Conservation (phyloP, 2,797 vertebrate genomes). For the Channallabes apus region DNA sequence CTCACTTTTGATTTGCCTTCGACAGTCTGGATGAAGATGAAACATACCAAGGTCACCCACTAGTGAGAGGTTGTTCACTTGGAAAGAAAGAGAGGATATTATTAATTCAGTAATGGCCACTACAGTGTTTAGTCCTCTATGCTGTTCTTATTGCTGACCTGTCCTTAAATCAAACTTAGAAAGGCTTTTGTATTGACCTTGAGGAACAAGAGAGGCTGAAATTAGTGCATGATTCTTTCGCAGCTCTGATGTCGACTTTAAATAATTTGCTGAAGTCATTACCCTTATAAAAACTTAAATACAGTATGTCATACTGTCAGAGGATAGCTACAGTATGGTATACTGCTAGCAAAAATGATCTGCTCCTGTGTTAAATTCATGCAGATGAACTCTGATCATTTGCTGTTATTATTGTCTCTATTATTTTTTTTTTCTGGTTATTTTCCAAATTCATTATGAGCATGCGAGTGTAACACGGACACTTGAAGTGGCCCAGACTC, state of each 20-base stretch:
- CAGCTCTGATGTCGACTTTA: not conserved
- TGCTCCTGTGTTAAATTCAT: not conserved
- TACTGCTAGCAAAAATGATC: not conserved
- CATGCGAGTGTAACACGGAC: constrained; percentile 11
- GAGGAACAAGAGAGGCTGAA: constrained; percentile 4
- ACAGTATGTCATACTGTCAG: not conserved
- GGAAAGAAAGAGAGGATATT: not conserved
- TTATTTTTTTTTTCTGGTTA: not conserved
- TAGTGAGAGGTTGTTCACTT: constrained; percentile 19
- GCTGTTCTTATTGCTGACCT: constrained; percentile 39
- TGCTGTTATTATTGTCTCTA: not conserved
- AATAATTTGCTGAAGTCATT: constrained; percentile 10
- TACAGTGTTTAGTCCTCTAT: constrained; percentile 24
- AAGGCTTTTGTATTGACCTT: constrained; percentile 25
- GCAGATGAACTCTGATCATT: not conserved
- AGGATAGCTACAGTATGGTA: not conserved
- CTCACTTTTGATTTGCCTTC: not conserved
- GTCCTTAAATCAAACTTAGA: constrained; percentile 26
- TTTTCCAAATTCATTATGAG: constrained; percentile 17
- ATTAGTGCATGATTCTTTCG: constrained; percentile 18
- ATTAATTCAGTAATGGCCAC: constrained; percentile 16
- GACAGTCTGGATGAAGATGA: constrained; percentile 7
- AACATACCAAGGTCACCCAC: constrained; percentile 29
- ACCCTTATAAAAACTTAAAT: not conserved
- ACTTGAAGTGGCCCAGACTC: constrained; percentile 36